A percentile compares a stretch with the other conserved stretches of the same genome.
Conservation (phyloP, 2,113 vertebrate species). For the Paramisgurnus dabryanus region DNA sequence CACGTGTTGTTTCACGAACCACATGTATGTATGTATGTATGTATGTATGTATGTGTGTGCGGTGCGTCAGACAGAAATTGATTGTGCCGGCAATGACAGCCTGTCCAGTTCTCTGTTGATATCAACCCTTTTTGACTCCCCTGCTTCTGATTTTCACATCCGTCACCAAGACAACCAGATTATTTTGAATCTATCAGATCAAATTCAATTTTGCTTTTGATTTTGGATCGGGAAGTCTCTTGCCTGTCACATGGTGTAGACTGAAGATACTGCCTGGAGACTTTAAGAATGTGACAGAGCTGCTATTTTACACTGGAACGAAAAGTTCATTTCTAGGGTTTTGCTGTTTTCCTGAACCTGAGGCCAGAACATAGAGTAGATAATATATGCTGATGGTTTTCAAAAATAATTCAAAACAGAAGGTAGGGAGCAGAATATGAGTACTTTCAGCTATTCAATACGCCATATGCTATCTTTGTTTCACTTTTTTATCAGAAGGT, state of each 20-base stretch:
- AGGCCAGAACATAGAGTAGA: conserved; percentile 4
- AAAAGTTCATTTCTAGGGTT: conserved; percentile 23
- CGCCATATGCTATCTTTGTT: neutral
- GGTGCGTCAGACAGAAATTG: conserved; percentile 5
- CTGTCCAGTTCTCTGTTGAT: conserved; percentile 47
- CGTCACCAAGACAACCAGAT: conserved; percentile 52
- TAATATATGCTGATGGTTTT: conserved; percentile 16
- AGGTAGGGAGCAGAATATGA: neutral
- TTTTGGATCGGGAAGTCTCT: conserved; percentile 41
- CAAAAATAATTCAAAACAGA: conserved; percentile 33
- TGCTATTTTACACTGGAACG: conserved; percentile 38
- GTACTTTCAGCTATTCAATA: conserved; percentile 22
- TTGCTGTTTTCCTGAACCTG: conserved; percentile 29
- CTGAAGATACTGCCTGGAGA: conserved; percentile 33
- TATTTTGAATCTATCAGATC: conserved; percentile 56
- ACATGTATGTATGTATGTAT: conserved; percentile 6
- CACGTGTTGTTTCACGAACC: neutral
- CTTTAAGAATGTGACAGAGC: conserved; percentile 41
- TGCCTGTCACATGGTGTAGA: conserved; percentile 49
- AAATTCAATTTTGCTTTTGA: conserved; percentile 51
- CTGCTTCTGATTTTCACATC: conserved; percentile 43
- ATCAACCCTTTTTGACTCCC: conserved; percentile 41
- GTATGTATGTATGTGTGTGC: neutral
- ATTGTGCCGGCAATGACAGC: conserved; percentile 30
- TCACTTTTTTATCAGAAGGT: neutral